Evolutionary conservation across 2,797 vertebrate genomes (phyloP).

Genomic region (Ataeniobius toweri): DNA sequence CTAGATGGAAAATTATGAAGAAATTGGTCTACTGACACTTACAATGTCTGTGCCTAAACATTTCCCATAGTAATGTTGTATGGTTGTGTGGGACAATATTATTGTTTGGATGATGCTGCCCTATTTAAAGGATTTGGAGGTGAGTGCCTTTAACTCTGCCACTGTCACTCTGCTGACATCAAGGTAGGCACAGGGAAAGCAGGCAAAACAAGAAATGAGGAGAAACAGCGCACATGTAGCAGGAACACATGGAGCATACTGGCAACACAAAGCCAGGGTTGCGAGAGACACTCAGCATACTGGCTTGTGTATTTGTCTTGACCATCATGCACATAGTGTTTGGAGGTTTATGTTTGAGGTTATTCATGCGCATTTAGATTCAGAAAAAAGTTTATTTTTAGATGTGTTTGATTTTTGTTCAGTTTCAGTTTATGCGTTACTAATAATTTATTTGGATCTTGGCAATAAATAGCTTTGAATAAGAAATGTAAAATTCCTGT

Average conservation of each 20-base stretch:
- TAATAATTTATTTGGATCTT: not conserved
- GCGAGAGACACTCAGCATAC: not conserved
- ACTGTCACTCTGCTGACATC: not conserved
- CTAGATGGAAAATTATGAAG: not conserved
- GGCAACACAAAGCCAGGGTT: not conserved
- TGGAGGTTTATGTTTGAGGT: too few relatives aligned
- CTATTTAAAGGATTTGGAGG: not conserved
- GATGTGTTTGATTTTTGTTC: not conserved
- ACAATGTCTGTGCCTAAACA: not conserved
- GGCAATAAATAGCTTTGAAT: not conserved
- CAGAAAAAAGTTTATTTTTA: not conserved
- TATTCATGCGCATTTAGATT: too few relatives aligned
- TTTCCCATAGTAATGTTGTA: not conserved
- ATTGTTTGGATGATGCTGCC: not conserved
- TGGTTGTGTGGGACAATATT: not conserved
- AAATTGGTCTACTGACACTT: not conserved
- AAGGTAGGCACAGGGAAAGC: not conserved
- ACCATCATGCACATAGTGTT: not conserved
- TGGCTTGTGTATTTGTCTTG: not conserved
- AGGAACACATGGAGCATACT: not conserved
- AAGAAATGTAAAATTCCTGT: slow-evolving; percentile 13
- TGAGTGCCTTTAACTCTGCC: not conserved
- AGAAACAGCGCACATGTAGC: not conserved
- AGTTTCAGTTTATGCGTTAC: not conserved
- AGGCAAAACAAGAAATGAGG: not conserved